Evolutionary conservation across 2,797 vertebrate species (phyloP).

Genomic region (Diceros bicornis): DNA sequence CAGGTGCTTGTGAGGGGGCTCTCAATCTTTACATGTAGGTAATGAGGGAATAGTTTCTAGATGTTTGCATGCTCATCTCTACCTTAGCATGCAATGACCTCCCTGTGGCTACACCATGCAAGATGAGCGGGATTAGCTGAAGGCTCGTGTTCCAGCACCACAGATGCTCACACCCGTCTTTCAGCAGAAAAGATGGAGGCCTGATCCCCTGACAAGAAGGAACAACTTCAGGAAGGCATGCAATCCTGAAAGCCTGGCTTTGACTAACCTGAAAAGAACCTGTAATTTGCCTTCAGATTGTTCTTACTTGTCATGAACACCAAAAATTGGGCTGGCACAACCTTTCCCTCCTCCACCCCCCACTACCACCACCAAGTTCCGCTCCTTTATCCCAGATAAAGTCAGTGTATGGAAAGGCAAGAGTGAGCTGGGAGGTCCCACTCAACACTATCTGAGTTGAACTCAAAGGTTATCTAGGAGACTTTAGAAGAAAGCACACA

Average conservation of each 20-base stretch:
- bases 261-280: constrained; percentile 59
- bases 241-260: constrained; percentile 35
- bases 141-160: fast-evolving
- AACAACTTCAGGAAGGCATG: neutral
- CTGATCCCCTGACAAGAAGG: constrained; percentile 61
- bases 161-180: neutral
- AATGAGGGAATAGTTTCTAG: neutral
- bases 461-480: constrained; percentile 67
- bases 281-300: constrained; percentile 52
- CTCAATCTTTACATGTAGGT: neutral
- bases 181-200: neutral
- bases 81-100: neutral
- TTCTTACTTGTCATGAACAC: neutral
- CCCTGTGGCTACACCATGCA: neutral
- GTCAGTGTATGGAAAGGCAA: constrained; percentile 9
- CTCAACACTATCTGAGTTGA: neutral
- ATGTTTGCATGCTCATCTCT: neutral
- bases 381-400: constrained; percentile 7
- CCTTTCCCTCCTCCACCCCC: neutral
- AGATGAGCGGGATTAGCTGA: neutral
- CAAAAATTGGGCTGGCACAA: neutral
- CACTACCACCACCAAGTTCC: neutral
- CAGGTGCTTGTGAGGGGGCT: fast-evolving
- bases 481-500: constrained; percentile 57
- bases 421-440: neutral